phyloP scores from a whole-genome alignment of 2,888 invertebrate genomes.

The Lycophotia porphyrea region DNA sequence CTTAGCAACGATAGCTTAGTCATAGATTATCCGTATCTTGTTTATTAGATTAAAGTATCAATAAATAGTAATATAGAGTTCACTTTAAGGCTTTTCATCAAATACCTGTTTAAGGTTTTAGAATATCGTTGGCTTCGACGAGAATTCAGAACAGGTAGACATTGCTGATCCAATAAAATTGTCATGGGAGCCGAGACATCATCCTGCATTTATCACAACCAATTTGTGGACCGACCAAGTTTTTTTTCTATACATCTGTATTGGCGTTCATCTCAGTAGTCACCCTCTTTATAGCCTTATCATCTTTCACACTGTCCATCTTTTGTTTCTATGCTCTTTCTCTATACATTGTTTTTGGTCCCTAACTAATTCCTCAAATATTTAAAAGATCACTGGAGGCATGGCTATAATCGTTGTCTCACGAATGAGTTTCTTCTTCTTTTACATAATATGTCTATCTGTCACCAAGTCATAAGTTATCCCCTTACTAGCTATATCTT shows the following conservation, averaged over 20 bases:
- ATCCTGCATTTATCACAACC: too few species aligned
- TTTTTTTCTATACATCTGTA: not conserved
- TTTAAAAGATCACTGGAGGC: not conserved
- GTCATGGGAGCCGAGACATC: too few species aligned
- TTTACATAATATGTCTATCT: too few species aligned
- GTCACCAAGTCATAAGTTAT: too few species aligned
- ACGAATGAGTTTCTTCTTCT: too few species aligned
- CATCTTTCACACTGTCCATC: not conserved
- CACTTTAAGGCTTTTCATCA: not conserved
- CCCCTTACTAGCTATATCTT: too few species aligned
- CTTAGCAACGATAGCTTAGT: conserved; percentile 5
- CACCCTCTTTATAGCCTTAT: not conserved
- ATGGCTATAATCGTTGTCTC: too few species aligned
- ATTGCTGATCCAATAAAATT: not conserved
- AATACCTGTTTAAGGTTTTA: not conserved
- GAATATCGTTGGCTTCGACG: not conserved
- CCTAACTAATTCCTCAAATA: not conserved
- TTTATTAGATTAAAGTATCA: not conserved
- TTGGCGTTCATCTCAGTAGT: not conserved
- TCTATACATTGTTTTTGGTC: not conserved
- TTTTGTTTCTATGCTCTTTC: not conserved
- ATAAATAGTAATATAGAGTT: not conserved
- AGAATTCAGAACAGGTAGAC: not conserved
- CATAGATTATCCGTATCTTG: conserved; percentile 14
- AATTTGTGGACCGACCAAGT: not conserved